phyloP scores from a whole-genome alignment of 2,888 invertebrate genomes.

The Eristalis pertinax region DNA sequence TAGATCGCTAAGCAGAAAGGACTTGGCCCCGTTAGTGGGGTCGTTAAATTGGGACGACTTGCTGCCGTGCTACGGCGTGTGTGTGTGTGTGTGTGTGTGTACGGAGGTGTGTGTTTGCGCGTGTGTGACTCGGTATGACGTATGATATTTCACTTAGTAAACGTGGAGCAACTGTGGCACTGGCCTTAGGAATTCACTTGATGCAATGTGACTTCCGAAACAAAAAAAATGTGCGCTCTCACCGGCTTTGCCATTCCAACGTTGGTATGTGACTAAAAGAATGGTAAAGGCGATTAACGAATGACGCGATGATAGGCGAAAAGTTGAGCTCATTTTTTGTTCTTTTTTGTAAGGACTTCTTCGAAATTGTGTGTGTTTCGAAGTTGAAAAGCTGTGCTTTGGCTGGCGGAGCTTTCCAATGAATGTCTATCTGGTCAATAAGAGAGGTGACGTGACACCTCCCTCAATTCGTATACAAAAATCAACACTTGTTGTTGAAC shows the following conservation, averaged over 20 bases:
- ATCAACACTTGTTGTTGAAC: too few species aligned
- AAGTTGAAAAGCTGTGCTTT: neutral
- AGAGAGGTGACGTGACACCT: neutral
- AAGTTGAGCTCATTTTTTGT: slow-evolving; percentile 13
- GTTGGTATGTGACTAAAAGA: slow-evolving; percentile 38
- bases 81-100: neutral
- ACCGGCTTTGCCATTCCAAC: slow-evolving; percentile 57
- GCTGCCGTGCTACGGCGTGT: neutral
- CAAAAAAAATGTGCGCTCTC: slow-evolving; percentile 14
- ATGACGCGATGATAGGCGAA: slow-evolving; percentile 34
- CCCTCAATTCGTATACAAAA: too few species aligned
- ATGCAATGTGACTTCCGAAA: neutral
- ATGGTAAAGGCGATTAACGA: slow-evolving; percentile 19
- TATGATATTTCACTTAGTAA: neutral
- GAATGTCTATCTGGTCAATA: neutral
- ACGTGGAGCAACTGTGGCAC: neutral
- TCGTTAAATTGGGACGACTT: slow-evolving; percentile 5
- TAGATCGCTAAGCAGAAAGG: neutral
- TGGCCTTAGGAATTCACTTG: slow-evolving; percentile 17
- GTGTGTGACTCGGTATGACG: neutral
- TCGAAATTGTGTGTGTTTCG: slow-evolving; percentile 7
- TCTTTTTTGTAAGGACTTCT: neutral
- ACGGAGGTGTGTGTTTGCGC: neutral
- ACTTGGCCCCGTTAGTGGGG: slow-evolving; percentile 10
- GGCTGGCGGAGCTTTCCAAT: neutral